phyloP scores from a whole-genome alignment of 1,140 invertebrate genomes.

The Aricia agestis region DNA sequence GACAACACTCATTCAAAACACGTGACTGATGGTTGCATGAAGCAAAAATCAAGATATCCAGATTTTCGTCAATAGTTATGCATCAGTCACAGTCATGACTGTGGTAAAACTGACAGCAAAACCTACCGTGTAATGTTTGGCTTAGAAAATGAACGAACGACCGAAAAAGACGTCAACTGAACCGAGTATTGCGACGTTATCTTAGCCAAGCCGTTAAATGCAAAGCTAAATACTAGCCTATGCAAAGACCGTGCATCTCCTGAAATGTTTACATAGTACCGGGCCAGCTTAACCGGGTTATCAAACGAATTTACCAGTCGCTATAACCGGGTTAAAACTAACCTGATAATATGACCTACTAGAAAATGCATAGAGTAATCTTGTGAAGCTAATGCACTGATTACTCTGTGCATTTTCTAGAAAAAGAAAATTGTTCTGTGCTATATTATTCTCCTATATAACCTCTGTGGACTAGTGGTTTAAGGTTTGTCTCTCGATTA shows the following conservation, averaged over 20 bases:
- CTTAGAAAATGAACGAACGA: too few species aligned
- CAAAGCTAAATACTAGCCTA: background rate
- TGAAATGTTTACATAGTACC: background rate
- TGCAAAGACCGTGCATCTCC: background rate
- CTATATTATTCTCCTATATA: background rate
- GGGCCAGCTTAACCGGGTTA: background rate
- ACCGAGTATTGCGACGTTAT: too few species aligned
- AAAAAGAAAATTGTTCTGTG: background rate
- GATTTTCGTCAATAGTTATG: too few species aligned
- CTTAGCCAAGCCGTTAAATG: background rate
- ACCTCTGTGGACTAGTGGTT: background rate
- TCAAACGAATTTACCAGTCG: background rate
- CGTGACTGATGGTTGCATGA: too few species aligned
- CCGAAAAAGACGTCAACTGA: too few species aligned
- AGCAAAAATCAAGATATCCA: too few species aligned
- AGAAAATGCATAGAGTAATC: background rate
- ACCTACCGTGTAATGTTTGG: too few species aligned
- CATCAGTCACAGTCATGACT: too few species aligned
- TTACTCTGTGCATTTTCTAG: background rate
- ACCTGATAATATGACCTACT: background rate
- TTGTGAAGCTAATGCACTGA: background rate
- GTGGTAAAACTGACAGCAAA: too few species aligned
- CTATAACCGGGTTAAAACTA: background rate
- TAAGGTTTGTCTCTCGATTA: too few species aligned
- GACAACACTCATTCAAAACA: too few species aligned